Base-by-base conservation (phyloP, 2,888 invertebrate genomes). In the Phortica okadai region DNA sequence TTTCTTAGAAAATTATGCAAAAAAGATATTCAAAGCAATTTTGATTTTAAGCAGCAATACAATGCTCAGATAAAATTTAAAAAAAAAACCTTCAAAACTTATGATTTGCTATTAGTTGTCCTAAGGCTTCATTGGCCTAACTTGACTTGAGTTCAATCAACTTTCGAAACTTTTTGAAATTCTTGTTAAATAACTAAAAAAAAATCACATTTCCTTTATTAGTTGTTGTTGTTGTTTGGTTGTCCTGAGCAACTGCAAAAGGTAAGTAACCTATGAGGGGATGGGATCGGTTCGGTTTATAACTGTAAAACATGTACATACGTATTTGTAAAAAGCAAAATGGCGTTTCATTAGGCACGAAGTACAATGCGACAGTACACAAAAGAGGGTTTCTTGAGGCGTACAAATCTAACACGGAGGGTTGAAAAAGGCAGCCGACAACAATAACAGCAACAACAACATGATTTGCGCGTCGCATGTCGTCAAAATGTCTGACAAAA, bases 401-500 rank as follows among this genome's bases (percentile, higher is more conserved):
- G 50, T 6, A 50, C 14, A 50, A 5, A 6, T 14, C 2, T 50
- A 2, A 8, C 6, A 14, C 50, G 14, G 10, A 50, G 50, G 50
- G 50, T 50, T 50, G 50, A 6, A 8, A 2, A 14, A 10, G 10
- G 10, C 11, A 54, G 54, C 54, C 54, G 54, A 14, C 10, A n/a
- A n/a, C 54, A 54, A 14, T 21, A 58, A 45, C 10, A 10, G 45
- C 14, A 50, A 6, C 50, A 50, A 50, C 50, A 50, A 50, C 8
- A 8, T 11, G 50, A 11, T 11, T 8, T 14, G 50, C 14, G 50
- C 14, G 50, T 50, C 14, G 50, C 50, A 50, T 50, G 50, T 72
- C 56, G 56, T 72, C 56, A 72, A 56, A 72, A 54, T 56, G 70
- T 56, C 56, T 72, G 70, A 45, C 70, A 33, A 25, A 72, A 62